phyloP scores from a whole-genome alignment of 2,888 invertebrate genomes.

The Pyrochroa serraticornis region DNA sequence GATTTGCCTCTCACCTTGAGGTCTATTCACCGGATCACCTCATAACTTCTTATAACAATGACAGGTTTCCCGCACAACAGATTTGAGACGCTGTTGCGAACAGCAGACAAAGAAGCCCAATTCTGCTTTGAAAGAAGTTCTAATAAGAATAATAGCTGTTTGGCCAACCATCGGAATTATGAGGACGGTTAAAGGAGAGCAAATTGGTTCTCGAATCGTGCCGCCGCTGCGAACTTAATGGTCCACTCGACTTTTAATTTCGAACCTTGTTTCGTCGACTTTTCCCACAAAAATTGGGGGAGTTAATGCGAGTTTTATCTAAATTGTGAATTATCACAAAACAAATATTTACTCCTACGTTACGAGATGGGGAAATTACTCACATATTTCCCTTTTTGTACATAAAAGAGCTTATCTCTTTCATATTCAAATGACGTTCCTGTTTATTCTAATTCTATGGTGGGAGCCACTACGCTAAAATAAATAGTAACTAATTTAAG shows the following conservation, averaged over 20 bases:
- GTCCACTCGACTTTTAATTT: constrained; percentile 35
- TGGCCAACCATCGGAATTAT: constrained; percentile 33
- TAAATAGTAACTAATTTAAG: constrained; percentile 28
- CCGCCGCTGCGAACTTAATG: constrained; percentile 31
- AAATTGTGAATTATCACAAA: constrained; percentile 30
- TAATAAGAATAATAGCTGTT: constrained; percentile 33
- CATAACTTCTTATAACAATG: constrained; percentile 25
- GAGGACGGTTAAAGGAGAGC: constrained; percentile 35
- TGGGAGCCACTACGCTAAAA: constrained; percentile 17
- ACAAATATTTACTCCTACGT: constrained; percentile 28
- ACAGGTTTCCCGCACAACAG: constrained; percentile 18
- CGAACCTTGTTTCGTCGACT: constrained; percentile 12
- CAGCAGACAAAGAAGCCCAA: constrained; percentile 29
- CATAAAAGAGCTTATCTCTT: constrained; percentile 30
- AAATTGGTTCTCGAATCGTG: constrained; percentile 31
- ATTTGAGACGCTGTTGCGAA: constrained; percentile 28
- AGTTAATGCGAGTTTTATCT: constrained; percentile 21
- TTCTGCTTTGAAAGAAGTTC: constrained; percentile 29
- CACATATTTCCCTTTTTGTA: constrained; percentile 26
- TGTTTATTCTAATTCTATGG: constrained; percentile 26
- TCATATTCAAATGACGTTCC: constrained; percentile 31
- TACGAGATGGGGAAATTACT: constrained; percentile 26
- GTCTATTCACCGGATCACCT: not conserved
- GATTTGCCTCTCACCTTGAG: constrained; percentile 12
- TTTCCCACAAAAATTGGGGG: constrained; percentile 4